Evolutionary conservation across 2,113 vertebrate species (phyloP).

Genomic region (Hippocampus mohnikei): DNA sequence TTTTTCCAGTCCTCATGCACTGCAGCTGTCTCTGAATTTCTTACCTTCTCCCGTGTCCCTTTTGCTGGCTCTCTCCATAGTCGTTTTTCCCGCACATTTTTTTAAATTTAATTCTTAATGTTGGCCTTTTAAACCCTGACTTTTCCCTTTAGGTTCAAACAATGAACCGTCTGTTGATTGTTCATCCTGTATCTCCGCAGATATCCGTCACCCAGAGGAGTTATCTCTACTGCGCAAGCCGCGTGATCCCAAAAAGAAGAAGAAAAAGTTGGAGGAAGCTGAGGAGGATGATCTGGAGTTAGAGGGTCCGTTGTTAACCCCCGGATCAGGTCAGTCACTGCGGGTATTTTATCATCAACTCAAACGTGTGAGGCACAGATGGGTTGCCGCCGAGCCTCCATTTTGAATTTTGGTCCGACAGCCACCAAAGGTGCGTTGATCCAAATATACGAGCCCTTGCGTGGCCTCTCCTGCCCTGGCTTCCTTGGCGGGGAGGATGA

Average conservation of each 20-base stretch:
- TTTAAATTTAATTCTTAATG: background rate
- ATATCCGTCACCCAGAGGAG: constrained; percentile 97
- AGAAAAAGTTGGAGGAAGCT: constrained; percentile 93
- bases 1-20: constrained; percentile 51
- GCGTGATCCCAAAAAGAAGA: constrained; percentile 96
- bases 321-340: constrained; percentile 82
- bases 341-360: background rate
- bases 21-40: constrained; percentile 51
- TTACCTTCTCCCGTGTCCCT: background rate
- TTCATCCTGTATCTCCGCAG: constrained; percentile 56
- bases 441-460: constrained; percentile 61
- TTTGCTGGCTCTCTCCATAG: background rate
- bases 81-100: background rate
- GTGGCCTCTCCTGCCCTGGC: constrained; percentile 51
- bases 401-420: constrained; percentile 24
- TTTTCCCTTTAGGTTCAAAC: background rate
- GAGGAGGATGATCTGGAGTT: constrained; percentile 90
- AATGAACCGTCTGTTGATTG: background rate
- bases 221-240: constrained; percentile 95
- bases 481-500: constrained; percentile 59
- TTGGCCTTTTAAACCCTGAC: background rate
- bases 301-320: constrained; percentile 91
- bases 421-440: constrained; percentile 36
- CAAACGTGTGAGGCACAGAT: background rate
- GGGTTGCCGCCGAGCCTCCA: background rate